Percentiles rank a stretch among this genome's conserved stretches.
phyloP scores from a whole-genome alignment of 2,888 invertebrate genomes.

The Diplazon laetatorius region DNA sequence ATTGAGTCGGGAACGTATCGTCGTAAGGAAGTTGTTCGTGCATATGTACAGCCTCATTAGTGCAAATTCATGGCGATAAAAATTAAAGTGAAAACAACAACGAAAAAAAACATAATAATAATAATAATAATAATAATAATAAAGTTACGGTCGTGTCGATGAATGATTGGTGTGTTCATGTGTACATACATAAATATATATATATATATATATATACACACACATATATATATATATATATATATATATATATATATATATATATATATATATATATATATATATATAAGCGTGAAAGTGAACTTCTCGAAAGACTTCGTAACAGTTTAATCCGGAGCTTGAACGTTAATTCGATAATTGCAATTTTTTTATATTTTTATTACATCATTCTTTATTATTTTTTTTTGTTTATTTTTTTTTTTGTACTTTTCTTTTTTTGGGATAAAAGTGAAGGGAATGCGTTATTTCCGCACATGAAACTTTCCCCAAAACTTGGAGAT shows the following conservation, averaged over 20 bases:
- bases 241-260: too few species aligned
- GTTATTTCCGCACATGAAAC: constrained; percentile 16
- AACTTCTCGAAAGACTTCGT: constrained; percentile 28
- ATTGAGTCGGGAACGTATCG: background rate
- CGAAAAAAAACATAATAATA: background rate
- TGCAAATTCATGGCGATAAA: background rate
- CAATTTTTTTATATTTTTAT: constrained; percentile 28
- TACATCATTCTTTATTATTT: background rate
- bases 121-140: constrained; percentile 12
- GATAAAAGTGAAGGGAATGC: constrained; percentile 52
- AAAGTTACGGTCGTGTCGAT: background rate
- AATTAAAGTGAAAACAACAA: too few species aligned
- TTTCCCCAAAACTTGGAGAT: constrained; percentile 58
- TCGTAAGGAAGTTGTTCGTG: constrained; percentile 12
- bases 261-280: too few species aligned
- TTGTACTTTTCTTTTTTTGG: constrained; percentile 4
- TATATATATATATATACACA: too few species aligned
- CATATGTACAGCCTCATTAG: background rate
- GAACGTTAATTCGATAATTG: constrained; percentile 48
- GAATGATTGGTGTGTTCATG: background rate
- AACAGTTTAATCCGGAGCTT: constrained; percentile 10
- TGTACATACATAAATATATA: too few species aligned
- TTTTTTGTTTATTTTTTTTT: background rate
- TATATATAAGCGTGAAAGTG: constrained; percentile 43
- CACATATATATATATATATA: too few species aligned